Percentiles rank a stretch among this genome's conserved stretches.
Evolutionary conservation across 2,888 invertebrate species (phyloP).

Genomic region (Mechanitis mazaeus): DNA sequence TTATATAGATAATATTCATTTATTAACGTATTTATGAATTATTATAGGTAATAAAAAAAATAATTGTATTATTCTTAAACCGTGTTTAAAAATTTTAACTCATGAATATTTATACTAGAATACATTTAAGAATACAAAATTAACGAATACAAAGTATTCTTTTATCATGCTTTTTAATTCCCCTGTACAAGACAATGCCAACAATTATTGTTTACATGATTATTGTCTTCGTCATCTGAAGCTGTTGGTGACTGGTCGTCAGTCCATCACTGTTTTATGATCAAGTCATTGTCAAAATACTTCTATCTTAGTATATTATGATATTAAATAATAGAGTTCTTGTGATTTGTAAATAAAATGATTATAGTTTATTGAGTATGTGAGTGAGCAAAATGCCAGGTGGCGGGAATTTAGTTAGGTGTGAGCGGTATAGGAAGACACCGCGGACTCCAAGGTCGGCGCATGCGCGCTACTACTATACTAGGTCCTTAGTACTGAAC

Average conservation of each 20-base stretch:
- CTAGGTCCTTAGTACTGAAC: slow-evolving; percentile 51
- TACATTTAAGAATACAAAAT: too few relatives aligned
- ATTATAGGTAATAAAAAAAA: too few relatives aligned
- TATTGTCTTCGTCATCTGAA: slow-evolving; percentile 61
- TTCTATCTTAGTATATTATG: too few relatives aligned
- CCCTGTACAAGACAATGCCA: slow-evolving; percentile 44
- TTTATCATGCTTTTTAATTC: slow-evolving; percentile 34
- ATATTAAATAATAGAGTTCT: too few relatives aligned
- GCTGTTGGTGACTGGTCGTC: slow-evolving; percentile 31
- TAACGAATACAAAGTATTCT: background rate
- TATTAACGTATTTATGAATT: too few relatives aligned
- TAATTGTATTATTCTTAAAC: too few relatives aligned
- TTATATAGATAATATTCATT: slow-evolving; percentile 11
- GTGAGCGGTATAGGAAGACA: slow-evolving; percentile 54
- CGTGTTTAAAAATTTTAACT: too few relatives aligned
- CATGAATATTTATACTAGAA: too few relatives aligned
- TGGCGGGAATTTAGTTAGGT: slow-evolving; percentile 50
- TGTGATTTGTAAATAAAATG: slow-evolving; percentile 30
- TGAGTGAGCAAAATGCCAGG: slow-evolving; percentile 58
- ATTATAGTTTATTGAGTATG: slow-evolving; percentile 24
- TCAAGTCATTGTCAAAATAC: slow-evolving; percentile 21
- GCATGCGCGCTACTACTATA: slow-evolving; percentile 60
- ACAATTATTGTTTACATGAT: slow-evolving; percentile 68
- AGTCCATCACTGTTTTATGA: slow-evolving; percentile 32
- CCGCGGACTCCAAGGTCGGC: slow-evolving; percentile 47